Base-by-base conservation (phyloP, 2,113 vertebrate species). In the Columbina picui region DNA sequence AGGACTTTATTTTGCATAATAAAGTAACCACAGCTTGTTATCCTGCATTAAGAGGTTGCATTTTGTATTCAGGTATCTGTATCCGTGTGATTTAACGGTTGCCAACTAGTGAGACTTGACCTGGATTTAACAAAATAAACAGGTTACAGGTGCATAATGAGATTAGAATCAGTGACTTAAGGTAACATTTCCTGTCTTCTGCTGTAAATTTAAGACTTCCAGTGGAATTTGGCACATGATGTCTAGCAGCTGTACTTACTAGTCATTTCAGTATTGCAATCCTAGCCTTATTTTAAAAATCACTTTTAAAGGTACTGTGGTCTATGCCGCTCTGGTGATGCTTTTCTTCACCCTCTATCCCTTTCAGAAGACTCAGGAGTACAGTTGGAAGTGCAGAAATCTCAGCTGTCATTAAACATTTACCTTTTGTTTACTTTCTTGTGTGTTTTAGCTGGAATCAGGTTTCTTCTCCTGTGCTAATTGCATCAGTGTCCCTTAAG, bases 71-170 rank as follows among this genome's bases (percentile, higher is more conserved):
- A 47, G 47, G 19, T 81, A 21, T 59, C 45, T 71, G 18, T 61
- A 75, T 49, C 60, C 3, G 18, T 68, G 34, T 90, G 87, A 68
- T 87, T 64, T 86, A 89, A 82, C 56, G 84, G 49, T 71, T 93
- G 70, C 77, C 84, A 74, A 20, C 45, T 53, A 43, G 67, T 61
- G 61, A 91, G 87, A 89, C 67, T 85, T 89, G 70, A 60, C 74
- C 50, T 76, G 83, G 41, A 55, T 90, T 93, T 91, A 77, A 71
- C 39, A 91, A 65, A 89, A 68, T 61, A 81, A 94, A 90, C 38
- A 92, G 69, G 68, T 88, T 64, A 82, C 49, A 69, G 67, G 41
- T 80, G 50, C 45, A 23, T 79, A 60, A 61, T 3, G 21, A 69
- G 73, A 71, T 89, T 78, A 45, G 89, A 87, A 89, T 50, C 64